Percentiles rank a stretch among this genome's conserved stretches.
These are phyloP conservation scores for Eriocheir sinensis DNA, from an alignment of 1,140 invertebrate species.

Conservation along the genomic window DNA sequence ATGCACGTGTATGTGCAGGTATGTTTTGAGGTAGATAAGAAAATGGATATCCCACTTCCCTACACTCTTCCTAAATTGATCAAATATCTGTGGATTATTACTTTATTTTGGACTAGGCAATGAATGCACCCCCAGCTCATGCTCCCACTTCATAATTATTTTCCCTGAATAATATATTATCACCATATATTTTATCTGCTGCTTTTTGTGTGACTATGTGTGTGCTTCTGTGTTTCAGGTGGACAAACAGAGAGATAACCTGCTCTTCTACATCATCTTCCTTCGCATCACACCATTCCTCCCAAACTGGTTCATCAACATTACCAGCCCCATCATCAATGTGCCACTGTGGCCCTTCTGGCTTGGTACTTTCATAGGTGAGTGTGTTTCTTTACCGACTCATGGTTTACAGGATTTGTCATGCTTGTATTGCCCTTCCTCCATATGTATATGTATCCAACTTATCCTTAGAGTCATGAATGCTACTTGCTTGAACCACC, in stretches of 20 bases:
- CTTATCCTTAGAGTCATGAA: not conserved
- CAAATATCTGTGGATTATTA: no score
- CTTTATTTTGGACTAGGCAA: no score
- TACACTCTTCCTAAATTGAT: no score
- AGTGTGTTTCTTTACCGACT: slow-evolving; percentile 79
- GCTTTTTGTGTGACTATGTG: slow-evolving; percentile 48
- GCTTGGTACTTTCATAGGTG: slow-evolving; percentile 92
- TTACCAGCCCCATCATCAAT: slow-evolving; percentile 97
- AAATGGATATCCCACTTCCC: no score
- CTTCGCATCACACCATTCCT: slow-evolving; percentile 98
- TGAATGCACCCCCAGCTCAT: no score
- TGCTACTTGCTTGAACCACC: no score
- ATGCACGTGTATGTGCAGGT: no score
- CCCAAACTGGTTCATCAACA: slow-evolving; percentile 99
- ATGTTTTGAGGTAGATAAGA: no score
- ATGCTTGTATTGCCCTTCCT: not conserved
- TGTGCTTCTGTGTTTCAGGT: slow-evolving; percentile 83
- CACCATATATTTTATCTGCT: no score
- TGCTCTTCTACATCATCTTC: slow-evolving; percentile 98
- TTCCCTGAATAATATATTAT: no score
- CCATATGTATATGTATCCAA: not conserved
- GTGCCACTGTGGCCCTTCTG: slow-evolving; percentile 96
- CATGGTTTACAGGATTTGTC: not conserved
- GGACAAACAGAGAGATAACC: slow-evolving; percentile 91
- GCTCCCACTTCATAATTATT: no score